Conservation (phyloP, 2,113 vertebrate genomes). For the Rhipidura dahli region DNA sequence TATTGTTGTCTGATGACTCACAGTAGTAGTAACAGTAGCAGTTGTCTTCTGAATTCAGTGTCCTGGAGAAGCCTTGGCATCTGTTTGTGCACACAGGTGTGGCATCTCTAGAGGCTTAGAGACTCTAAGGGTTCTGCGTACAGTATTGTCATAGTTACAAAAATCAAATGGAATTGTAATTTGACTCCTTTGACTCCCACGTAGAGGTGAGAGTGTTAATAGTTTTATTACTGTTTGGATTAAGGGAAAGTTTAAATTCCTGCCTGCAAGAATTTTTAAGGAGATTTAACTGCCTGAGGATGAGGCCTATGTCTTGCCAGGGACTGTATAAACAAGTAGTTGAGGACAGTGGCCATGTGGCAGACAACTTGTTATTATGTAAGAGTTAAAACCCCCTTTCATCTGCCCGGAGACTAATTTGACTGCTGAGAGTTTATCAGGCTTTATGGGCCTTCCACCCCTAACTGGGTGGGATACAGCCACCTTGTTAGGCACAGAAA, state of each 20-base stretch:
- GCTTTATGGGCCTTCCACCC: background rate
- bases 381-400: background rate
- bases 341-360: background rate
- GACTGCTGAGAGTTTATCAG: background rate
- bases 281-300: background rate
- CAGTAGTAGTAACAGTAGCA: background rate
- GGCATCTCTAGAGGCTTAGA: background rate
- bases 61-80: background rate
- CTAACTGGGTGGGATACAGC: background rate
- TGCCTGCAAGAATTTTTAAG: background rate
- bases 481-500: background rate
- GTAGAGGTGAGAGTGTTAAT: background rate
- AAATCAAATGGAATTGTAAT: background rate
- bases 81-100: background rate
- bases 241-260: background rate
- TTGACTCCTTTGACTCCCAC: background rate
- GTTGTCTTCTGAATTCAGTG: background rate
- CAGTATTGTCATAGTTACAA: background rate
- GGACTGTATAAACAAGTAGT: background rate
- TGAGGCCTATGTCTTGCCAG: background rate
- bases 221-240: background rate
- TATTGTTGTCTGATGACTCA: background rate
- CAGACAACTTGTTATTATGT: background rate
- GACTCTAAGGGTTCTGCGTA: background rate
- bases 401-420: background rate